phyloP scores from a whole-genome alignment of 2,797 vertebrate species.

The Varecia variegata region DNA sequence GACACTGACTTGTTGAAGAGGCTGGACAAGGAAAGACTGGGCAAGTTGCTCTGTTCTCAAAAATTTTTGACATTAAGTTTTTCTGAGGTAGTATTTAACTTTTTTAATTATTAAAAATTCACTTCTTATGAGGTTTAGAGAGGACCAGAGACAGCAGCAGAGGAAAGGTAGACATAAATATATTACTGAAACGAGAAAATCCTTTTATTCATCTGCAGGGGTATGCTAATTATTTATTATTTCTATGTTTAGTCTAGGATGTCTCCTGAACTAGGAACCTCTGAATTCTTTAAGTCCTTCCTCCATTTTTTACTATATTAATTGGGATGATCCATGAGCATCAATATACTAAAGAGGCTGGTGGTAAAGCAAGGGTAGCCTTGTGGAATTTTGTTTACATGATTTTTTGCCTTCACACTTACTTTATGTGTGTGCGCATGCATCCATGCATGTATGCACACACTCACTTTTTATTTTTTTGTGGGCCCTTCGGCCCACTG shows the following conservation, averaged over 20 bases:
- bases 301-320: not conserved
- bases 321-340: too few species aligned
- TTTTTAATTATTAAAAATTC: conserved; percentile 18
- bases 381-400: not conserved
- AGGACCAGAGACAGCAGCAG: not conserved
- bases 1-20: not conserved
- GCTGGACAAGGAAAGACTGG: not conserved
- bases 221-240: not conserved
- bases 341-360: not conserved
- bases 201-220: not conserved
- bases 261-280: not conserved
- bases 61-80: not conserved
- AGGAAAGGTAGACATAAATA: not conserved
- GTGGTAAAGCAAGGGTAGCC: not conserved
- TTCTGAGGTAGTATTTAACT: not conserved
- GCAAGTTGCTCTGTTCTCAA: not conserved
- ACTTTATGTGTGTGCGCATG: not conserved
- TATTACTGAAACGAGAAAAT: not conserved
- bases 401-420: not conserved
- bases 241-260: not conserved
- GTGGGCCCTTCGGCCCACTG: not conserved
- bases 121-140: not conserved
- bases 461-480: not conserved
- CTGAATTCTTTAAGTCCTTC: not conserved
- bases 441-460: not conserved